Evolutionary conservation across 2,113 vertebrate species (phyloP), one percentile per base, ranked within the genome.

Genomic region (Oxygymnocypris stewartii): DNA sequence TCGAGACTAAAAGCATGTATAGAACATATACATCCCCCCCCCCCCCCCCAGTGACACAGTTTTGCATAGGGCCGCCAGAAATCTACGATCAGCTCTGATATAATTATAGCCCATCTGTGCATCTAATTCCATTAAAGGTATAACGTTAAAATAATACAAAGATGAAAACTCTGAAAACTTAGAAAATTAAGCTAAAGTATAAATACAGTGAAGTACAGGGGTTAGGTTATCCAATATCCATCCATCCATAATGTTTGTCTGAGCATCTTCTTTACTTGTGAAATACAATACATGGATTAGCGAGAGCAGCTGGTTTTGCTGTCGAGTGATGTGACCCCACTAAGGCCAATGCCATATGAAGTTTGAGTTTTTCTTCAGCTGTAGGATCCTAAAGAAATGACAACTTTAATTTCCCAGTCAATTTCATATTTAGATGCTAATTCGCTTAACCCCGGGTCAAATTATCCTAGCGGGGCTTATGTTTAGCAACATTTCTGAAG

Each of bases 391-490:
- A 87, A 92, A 92, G 87, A 84, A 89, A 79, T 88, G 49, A 61
- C 89, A 91, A 86, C 88, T 90, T 93, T 86, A 84, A 88, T 89
- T 90, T 87, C 86, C 88, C 87, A 77, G 86, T 88, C 87, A 67
- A 91, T 87, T 86, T 89, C 90, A 89, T 90, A 93, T 94, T 94
- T 93, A 92, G 90, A 94, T 93, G 93, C 91, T 93, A 94, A 95
- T 94, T 94, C 85, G 84, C 87, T 88, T 92, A 93, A 90, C 93
- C 88, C 40, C n/a, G 23, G 91, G 92, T 94, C 89, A 91, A 90
- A 93, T 91, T 90, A 89, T 85, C 82, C 73, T 37, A 54, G 83
- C 78, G 89, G 91, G 88, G 92, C 88, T 91, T 92, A 79, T 65
- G 87, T 86, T 81, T 79, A 88, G 89, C 86, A 37, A 85, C 81